Evolutionary conservation across 2,888 invertebrate species (phyloP), one percentile per base, ranked within the genome.

Genomic region (Cheilosia soror): DNA sequence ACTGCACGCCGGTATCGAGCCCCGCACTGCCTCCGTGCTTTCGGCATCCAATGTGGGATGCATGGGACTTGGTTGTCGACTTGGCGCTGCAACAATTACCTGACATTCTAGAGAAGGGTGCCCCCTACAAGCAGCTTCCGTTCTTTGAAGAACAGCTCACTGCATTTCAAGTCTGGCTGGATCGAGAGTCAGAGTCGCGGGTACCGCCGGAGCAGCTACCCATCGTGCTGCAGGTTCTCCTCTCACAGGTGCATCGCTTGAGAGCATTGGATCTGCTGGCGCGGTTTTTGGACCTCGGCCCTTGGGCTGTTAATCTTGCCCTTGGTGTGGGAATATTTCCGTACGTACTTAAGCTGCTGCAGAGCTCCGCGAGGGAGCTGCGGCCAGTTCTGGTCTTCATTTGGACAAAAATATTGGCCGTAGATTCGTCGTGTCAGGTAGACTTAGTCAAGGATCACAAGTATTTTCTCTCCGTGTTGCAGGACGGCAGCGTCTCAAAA

Each of bases 61-160:
- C 99, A 1, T 99, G 99, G 99, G 99, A 99, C 93, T 94, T 98
- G 89, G 97, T 98, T 13, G 94, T 99, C 87, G 99, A 99, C 93
- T 94, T 98, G 88, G 98, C 98, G 89, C 93, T 99, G 88, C 95
- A 97, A 77, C 99, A 99, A 92, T 93, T 99, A 89, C 97, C 97
- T 79, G 94, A 94, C 69, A 95, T 97, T 89, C 92, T 96, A 87
- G 94, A 94, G 53, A 93, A 93, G 20, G 93, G 93, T 77, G 93
- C 93, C 9, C 86, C 90, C 0, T 96, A 96, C 90, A 93, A 93
- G 33, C 97, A 97, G 93, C 95, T 98, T 89, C 95, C 97, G 31
- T 99, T 99, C 94, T 99, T 99, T 92, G 97, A 98, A 90, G 98
- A 99, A 91, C 99, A 99, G 93, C 94, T 99, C 80, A 98, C 98